Percentiles rank a stretch among this genome's conserved stretches.
Evolutionary conservation across 2,113 vertebrate species (phyloP).

Genomic region (Okapia johnstoni): DNA sequence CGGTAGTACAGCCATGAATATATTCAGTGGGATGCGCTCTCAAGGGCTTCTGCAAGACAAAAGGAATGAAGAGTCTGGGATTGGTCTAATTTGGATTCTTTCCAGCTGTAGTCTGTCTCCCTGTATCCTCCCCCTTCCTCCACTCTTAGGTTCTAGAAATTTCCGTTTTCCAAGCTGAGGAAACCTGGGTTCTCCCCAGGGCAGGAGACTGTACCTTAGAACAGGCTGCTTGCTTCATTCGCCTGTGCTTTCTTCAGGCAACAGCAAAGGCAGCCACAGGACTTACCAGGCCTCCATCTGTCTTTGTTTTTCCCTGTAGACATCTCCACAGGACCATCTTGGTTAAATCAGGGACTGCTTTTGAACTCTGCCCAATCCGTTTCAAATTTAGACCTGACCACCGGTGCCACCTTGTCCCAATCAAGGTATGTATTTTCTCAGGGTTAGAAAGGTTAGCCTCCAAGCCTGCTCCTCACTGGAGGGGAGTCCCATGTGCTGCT

Average conservation of each 20-base stretch:
- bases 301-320: slow-evolving; percentile 72
- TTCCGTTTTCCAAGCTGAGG: background rate
- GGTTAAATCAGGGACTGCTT: slow-evolving; percentile 82
- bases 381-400: slow-evolving; percentile 70
- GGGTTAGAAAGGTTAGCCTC: background rate
- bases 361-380: slow-evolving; percentile 77
- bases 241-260: background rate
- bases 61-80: background rate
- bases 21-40: background rate
- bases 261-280: background rate
- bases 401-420: slow-evolving; percentile 72
- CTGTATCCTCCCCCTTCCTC: background rate
- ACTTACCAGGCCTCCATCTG: background rate
- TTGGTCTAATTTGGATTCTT: background rate
- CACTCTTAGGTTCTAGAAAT: background rate
- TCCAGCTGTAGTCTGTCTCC: background rate
- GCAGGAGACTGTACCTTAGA: background rate
- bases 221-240: background rate
- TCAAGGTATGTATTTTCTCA: slow-evolving; percentile 77
- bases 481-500: background rate
- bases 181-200: background rate
- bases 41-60: background rate
- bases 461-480: background rate
- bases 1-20: accelerated
- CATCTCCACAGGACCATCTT: slow-evolving; percentile 84